Base-by-base conservation (phyloP, 2,797 vertebrate species). In the Silurus lanzhouensis region DNA sequence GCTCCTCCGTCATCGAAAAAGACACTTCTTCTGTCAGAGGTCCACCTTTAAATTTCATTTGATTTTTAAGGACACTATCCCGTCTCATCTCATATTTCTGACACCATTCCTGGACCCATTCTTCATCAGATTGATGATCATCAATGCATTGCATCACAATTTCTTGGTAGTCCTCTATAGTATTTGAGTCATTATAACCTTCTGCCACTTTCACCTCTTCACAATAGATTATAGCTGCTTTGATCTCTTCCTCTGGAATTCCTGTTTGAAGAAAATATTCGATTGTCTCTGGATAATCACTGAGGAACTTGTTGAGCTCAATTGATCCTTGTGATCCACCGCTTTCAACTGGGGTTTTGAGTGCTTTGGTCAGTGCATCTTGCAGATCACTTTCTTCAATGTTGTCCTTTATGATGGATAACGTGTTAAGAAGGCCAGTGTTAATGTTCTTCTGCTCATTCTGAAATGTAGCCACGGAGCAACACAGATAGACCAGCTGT, bases 401-500 rank as follows among this genome's bases (percentile, higher is more conserved):
- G 81, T 82, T 0, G 0, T 17, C 84, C 58, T 91, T 95, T 57
- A 96, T 84, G 91, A 96, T 94, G 0, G 95, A 95, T 7, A 96
- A 88, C 95, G 96, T 94, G 79, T 89, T 93, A 25, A 96, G 91
- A 19, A 94, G 92, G 7, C 46, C 14, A 25, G 72, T 44, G 66
- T 70, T 93, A 82, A 94, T 93, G 0, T 0, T 12, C 1, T 3
- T 3, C n/a, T 19, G 83, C 38, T 68, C 31, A 44, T 8, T 48
- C 13, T 74, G 71, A 25, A 80, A 60, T 58, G 77, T 70, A 82
- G 82, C 81, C 84, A 96, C 91, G 64, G 95, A 88, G 0, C 44
- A 83, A 90, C 95, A 91, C 88, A 96, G 87, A 82, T 85, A 94
- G 20, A 96, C 95, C 88, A 96, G 88, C 91, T 96, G 96, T 85